phyloP scores from a whole-genome alignment of 2,113 vertebrate species.

The Phocoena phocoena region DNA sequence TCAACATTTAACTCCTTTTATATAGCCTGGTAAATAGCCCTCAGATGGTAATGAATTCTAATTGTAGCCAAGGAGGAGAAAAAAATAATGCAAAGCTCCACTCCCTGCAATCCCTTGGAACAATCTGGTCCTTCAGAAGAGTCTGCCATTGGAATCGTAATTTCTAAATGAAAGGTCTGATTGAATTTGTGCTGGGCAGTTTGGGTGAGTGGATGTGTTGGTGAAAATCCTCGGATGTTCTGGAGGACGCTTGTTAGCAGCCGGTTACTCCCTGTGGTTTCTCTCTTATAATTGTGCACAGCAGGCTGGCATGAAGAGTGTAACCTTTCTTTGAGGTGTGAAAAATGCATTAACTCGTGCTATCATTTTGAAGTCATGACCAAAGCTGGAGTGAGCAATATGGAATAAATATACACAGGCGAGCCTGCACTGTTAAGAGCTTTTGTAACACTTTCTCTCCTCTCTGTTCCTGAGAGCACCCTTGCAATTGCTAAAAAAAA shows the following conservation, averaged over 20 bases:
- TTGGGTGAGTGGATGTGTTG: background rate
- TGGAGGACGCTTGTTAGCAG: background rate
- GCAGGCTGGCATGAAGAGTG: background rate
- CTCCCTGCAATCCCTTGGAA: background rate
- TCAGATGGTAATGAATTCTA: constrained; percentile 31
- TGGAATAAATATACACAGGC: background rate
- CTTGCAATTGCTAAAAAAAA: background rate
- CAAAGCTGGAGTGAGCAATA: background rate
- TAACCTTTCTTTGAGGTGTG: constrained; percentile 31
- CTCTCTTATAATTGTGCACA: background rate
- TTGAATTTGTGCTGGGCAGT: background rate
- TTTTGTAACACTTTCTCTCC: background rate
- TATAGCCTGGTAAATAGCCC: constrained; percentile 19
- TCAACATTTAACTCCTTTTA: constrained; percentile 47
- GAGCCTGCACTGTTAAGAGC: background rate
- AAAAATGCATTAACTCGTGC: constrained; percentile 37
- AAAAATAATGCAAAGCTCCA: background rate
- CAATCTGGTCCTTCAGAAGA: background rate
- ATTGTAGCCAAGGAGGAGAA: background rate
- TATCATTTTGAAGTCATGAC: constrained; percentile 46
- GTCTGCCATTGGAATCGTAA: background rate
- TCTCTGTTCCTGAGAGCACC: background rate
- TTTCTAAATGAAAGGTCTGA: background rate
- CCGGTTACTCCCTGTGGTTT: background rate
- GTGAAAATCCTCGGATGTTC: background rate